These are phyloP conservation scores for Peromyscus melanophrys DNA, from an alignment of 2,797 vertebrate species.

Conservation along the genomic window DNA sequence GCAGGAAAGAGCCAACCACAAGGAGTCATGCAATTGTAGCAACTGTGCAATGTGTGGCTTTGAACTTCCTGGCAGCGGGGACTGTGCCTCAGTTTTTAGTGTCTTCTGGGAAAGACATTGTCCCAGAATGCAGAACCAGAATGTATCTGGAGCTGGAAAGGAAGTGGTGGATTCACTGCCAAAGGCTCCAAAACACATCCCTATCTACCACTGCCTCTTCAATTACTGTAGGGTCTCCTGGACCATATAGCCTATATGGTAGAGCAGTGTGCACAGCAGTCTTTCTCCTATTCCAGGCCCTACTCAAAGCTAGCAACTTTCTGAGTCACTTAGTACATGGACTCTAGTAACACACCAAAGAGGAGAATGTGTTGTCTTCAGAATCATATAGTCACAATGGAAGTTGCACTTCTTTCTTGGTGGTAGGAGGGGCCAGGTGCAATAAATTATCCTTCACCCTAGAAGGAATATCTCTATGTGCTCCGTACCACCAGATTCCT, in stretches of 20 bases:
- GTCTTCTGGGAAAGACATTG: neutral
- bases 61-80: neutral
- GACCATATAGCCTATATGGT: neutral
- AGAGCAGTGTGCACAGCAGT: neutral
- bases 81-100: neutral
- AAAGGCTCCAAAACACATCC: neutral
- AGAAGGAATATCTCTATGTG: neutral
- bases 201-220: neutral
- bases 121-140: neutral
- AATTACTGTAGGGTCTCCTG: neutral
- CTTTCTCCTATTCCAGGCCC: neutral
- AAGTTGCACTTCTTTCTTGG: neutral
- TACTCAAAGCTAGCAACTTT: neutral
- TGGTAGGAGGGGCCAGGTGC: neutral
- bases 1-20: neutral
- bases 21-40: neutral
- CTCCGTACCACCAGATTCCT: neutral
- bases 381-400: neutral
- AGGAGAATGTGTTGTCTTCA: neutral
- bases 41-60: neutral
- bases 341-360: neutral
- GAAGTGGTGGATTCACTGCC: neutral
- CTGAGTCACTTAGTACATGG: neutral
- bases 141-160: neutral
- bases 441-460: neutral